Base-by-base conservation (phyloP, 2,797 vertebrate genomes). In the Acrocephalus scirpaceus region DNA sequence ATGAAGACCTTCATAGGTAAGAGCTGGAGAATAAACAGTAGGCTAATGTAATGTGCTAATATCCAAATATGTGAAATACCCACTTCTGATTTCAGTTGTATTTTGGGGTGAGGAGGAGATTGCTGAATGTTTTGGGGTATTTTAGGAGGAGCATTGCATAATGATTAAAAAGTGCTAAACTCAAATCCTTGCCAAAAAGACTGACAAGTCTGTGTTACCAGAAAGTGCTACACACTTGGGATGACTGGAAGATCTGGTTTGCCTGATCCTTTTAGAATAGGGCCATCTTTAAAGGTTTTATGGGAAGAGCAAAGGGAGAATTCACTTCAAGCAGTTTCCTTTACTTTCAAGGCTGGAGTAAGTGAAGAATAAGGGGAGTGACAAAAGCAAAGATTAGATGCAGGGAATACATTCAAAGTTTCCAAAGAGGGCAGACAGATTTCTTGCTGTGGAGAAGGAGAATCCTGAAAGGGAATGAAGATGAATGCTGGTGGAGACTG, bases 211-310 rank as follows among this genome's bases (percentile, higher is more conserved):
- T 77, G 29, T 67, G 27, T 79, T 89, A 67, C 6, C 54, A 34
- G 70, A 8, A 71, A 61, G 64, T 72, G 73, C 62, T 53, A 3
- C 56, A 14, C 48, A 48, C 36, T 47, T 72, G 71, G 54, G 51
- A 5, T 51, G 73, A 54, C 83, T 87, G 88, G 88, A 70, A 80
- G 69, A 61, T 90, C 93, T 93, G 79, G 66, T 90, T 72, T 91
- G 25, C 40, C 48, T 60, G 27, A 67, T 64, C 16, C 29, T 30
- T 60, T 92, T 79, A 66, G 44, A 74, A n/a, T 1, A 32, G 58
- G 54, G 36, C 10, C 21, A 13, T 74, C 74, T 79, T 67, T 23
- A 69, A 47, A 87, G 56, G 38, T 25, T 79, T 86, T 66, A 15
- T 30, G 42, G 61, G 32, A 89, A 60, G 30, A 87, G 57, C 40